Evolutionary conservation across 1,140 invertebrate species (phyloP).

Genomic region (Bombus confusus): DNA sequence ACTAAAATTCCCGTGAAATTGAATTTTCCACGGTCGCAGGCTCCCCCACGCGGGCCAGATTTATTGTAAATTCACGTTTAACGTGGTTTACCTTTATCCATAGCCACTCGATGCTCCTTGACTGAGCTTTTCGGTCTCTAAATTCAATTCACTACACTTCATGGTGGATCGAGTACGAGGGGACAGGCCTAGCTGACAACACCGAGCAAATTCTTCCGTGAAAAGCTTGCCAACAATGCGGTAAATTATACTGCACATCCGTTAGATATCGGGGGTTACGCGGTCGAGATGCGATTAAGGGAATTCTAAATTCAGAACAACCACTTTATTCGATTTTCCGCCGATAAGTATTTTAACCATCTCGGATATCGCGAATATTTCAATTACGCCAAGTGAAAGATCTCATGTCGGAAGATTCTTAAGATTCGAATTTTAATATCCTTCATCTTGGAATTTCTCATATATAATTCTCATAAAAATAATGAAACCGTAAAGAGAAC

Average conservation of each 20-base stretch:
- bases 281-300: slow-evolving; percentile 9
- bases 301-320: slow-evolving; percentile 18
- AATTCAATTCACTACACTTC: slow-evolving; percentile 43
- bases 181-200: not conserved
- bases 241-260: slow-evolving; percentile 18
- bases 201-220: slow-evolving; percentile 11
- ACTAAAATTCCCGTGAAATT: not conserved
- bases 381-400: not conserved
- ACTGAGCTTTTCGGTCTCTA: slow-evolving; percentile 44
- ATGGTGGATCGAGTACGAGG: slow-evolving; percentile 33
- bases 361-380: not conserved
- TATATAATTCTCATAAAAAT: not conserved
- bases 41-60: not conserved
- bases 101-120: slow-evolving; percentile 46
- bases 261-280: not conserved
- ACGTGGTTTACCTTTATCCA: slow-evolving; percentile 40
- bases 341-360: not conserved
- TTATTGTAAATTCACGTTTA: slow-evolving; percentile 37
- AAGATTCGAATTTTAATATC: not conserved
- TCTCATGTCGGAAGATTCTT: not conserved
- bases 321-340: not conserved
- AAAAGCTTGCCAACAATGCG: slow-evolving; percentile 46
- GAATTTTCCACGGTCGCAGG: slow-evolving; percentile 4
- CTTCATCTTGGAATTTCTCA: not conserved
- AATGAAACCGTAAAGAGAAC: no score